Percentiles rank a stretch among this genome's conserved stretches.
Conservation (phyloP, 2,113 vertebrate genomes). For the Coracopsis vasa region DNA sequence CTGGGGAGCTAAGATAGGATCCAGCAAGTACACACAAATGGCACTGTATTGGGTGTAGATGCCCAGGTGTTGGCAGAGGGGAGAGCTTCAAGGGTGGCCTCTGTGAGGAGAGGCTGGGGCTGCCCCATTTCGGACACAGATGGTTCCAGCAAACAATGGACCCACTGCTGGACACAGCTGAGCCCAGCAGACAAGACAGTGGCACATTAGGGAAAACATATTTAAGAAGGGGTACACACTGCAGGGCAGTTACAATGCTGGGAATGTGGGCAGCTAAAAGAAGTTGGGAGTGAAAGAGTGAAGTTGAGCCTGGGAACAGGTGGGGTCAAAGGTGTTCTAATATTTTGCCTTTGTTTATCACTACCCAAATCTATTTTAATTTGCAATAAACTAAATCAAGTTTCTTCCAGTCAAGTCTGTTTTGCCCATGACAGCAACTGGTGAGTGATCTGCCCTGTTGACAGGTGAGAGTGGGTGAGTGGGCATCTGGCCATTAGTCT, state of each 20-base stretch:
- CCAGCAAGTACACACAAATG: neutral
- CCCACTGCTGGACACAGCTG: neutral
- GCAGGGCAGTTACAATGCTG: neutral
- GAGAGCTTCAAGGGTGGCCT: neutral
- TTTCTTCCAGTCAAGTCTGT: neutral
- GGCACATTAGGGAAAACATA: accelerated
- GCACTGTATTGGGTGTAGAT: neutral
- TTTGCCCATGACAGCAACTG: neutral
- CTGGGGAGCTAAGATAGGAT: neutral
- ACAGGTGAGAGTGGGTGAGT: neutral
- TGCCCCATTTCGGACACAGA: neutral
- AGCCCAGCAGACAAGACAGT: neutral
- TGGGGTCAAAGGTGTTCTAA: accelerated
- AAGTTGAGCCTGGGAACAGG: neutral
- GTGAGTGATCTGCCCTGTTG: neutral
- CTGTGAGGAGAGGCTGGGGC: neutral
- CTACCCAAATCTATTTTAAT: neutral
- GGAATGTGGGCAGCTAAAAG: neutral
- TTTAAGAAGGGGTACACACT: neutral
- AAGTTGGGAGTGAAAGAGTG: neutral
- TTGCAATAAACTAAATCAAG: neutral
- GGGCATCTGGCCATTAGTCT: neutral
- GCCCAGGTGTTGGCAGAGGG: neutral
- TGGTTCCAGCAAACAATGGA: neutral
- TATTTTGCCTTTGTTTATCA: neutral